phyloP scores from a whole-genome alignment of 2,113 vertebrate species.

The Dendropsophus ebraccatus region DNA sequence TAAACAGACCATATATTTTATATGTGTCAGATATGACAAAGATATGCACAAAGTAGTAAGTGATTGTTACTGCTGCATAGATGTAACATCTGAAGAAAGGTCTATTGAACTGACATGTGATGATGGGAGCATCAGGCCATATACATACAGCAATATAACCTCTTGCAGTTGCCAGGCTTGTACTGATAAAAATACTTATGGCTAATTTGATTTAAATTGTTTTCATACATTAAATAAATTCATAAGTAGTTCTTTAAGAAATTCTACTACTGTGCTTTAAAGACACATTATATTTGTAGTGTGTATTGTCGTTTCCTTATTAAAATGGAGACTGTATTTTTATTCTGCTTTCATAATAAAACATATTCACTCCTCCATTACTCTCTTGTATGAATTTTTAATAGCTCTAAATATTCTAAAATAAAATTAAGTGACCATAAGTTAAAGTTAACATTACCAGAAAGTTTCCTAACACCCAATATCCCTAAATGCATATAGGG shows the following conservation, averaged over 20 bases:
- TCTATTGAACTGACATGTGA: not conserved
- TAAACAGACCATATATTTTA: too few relatives aligned
- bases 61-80: constrained; percentile 30
- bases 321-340: not conserved
- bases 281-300: not conserved
- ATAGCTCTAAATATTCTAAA: too few relatives aligned
- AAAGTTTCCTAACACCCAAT: too few relatives aligned
- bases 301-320: not conserved
- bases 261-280: not conserved
- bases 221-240: not conserved
- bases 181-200: not conserved
- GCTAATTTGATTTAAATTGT: not conserved
- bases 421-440: too few relatives aligned
- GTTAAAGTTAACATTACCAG: too few relatives aligned
- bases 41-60: not conserved
- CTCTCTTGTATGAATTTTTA: not conserved
- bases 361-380: not conserved
- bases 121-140: not conserved
- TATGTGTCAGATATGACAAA: constrained; percentile 29
- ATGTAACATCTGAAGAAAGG: not conserved
- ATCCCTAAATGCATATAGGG: too few relatives aligned
- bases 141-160: constrained; percentile 3
- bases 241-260: not conserved
- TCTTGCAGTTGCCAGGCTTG: constrained; percentile 1
- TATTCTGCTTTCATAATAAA: not conserved